A percentile compares a stretch with the other conserved stretches of the same genome.
Conservation (phyloP, 2,888 invertebrate species). For the Lycophotia porphyrea region DNA sequence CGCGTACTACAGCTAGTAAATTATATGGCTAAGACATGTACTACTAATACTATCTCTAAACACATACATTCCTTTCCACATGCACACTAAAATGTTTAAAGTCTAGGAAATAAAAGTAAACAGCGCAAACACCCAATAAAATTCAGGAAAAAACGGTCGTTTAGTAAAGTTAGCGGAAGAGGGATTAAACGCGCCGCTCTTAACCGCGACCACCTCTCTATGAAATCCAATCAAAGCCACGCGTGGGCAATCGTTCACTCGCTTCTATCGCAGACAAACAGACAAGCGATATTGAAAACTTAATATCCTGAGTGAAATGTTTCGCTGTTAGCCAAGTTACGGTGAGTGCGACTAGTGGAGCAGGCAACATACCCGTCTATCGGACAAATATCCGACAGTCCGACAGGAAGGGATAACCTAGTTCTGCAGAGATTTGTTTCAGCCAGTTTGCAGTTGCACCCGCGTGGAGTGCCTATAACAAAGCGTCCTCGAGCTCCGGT, state of each 20-base stretch:
- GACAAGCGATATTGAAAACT: conserved; percentile 71
- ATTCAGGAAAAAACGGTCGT: not conserved
- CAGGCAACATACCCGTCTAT: conserved; percentile 63
- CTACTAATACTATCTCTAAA: not conserved
- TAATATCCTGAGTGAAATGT: conserved; percentile 72
- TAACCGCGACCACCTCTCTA: conserved; percentile 26
- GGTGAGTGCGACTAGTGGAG: conserved; percentile 60
- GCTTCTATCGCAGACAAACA: conserved; percentile 36
- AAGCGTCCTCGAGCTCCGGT: conserved; percentile 52
- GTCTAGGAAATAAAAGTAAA: not conserved
- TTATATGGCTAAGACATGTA: not conserved
- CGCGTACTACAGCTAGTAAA: not conserved
- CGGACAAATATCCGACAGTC: conserved; percentile 73
- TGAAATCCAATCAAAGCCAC: conserved; percentile 48
- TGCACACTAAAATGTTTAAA: not conserved
- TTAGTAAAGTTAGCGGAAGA: conserved; percentile 9
- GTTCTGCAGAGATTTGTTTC: conserved; percentile 75
- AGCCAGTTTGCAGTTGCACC: conserved; percentile 71
- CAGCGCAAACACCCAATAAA: not conserved
- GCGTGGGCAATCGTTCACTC: not conserved
- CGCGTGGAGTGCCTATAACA: conserved; percentile 67
- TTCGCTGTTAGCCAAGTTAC: conserved; percentile 60
- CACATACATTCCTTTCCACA: not conserved
- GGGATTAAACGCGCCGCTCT: conserved; percentile 30
- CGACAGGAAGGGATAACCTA: conserved; percentile 73